Base-by-base conservation (phyloP, 2,888 invertebrate genomes). In the Drosophila helvetica region DNA sequence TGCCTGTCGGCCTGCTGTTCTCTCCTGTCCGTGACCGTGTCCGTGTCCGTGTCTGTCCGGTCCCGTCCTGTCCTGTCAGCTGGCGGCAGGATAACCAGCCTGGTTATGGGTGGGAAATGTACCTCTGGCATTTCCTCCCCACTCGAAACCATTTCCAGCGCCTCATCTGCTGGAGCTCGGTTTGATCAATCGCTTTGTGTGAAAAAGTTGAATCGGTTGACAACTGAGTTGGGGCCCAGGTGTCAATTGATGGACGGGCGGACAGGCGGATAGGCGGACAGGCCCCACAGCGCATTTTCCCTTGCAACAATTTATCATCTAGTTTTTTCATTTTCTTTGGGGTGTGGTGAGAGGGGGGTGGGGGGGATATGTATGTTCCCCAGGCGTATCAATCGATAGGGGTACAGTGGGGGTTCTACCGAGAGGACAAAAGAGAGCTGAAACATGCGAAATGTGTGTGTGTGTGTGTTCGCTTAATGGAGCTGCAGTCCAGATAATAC, bases 101-200 rank as follows among this genome's bases (percentile, higher is more conserved):
- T 38, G 38, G 38, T 38, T 38, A 38, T 30, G 9, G 57, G 17
- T 22, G 9, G 33, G 30, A 51, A 25, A 62, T 61, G n/a, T 19
- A 19, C 25, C 19, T 18, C 17, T 42, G 33, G 27, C 52, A n/a
- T 22, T 53, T 38, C 19, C 51, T 46, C 27, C 51, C 51, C 38
- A 66, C 50, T 9, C 22, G 15, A n/a, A 27, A 38, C 38, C 38
- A 7, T 38, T 38, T n/a, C 38, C 38, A 38, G 7, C 7, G 15
- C n/a, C 33, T 22, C 33, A 42, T 58, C 58, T 19, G 9, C 25
- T 51, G 60, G 43, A 15, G 43, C 18, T 22, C 67, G 68, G 62
- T 79, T 77, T 89, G 85, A 89, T 89, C 82, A 75, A 85, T 85
- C 73, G 85, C 73, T 80, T 73, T 60, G 68, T 56, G 65, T 68